Percentiles rank a stretch among this genome's conserved stretches.
Evolutionary conservation across 1,140 invertebrate genomes (phyloP).

Genomic region (silkworm (Bombyx mori)): ASM3026992v2 NC_085121.1:12147001-12147500

Average conservation of each 20-base stretch:
- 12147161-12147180: too few species aligned
- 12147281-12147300: constrained; percentile 7
- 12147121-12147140: constrained; percentile 14
- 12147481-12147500: constrained; percentile 24
- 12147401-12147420: constrained; percentile 21
- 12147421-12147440: constrained; percentile 33
- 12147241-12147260: constrained; percentile 1
- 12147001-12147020: too few species aligned
- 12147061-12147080: too few species aligned
- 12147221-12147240: too few species aligned
- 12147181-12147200: too few species aligned
- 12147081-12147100: too few species aligned
- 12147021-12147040: too few species aligned
- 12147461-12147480: constrained; percentile 35
- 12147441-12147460: constrained; percentile 46
- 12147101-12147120: constrained; percentile 11
- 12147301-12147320: constrained; percentile 23
- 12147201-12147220: too few species aligned
- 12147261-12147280: constrained; percentile 5
- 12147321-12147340: constrained; percentile 43
- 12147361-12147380: constrained; percentile 40
- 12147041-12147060: too few species aligned
- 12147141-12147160: constrained; percentile 8
- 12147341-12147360: constrained; percentile 31
- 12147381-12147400: constrained; percentile 34